A percentile compares a stretch with the other conserved stretches of the same genome.
These are phyloP conservation scores for Loriculus beryllinus DNA, from an alignment of 2,797 vertebrate species.

Conservation along the genomic window DNA sequence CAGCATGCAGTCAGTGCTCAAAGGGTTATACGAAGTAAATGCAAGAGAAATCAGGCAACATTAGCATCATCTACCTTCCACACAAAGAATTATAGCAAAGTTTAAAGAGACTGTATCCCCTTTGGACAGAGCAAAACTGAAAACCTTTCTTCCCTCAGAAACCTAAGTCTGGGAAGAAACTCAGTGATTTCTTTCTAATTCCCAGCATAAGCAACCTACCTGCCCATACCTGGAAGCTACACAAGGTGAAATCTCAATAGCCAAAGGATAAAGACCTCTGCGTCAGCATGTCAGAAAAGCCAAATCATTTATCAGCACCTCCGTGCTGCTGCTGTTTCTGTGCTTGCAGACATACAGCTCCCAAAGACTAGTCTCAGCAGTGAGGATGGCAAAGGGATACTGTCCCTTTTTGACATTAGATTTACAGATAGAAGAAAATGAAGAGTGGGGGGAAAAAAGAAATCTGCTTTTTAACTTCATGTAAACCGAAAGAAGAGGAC, in stretches of 20 bases:
- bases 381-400: slow-evolving; percentile 68
- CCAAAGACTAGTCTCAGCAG: not conserved
- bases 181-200: not conserved
- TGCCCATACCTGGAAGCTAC: slow-evolving; percentile 13
- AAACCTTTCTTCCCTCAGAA: not conserved
- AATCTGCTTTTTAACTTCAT: slow-evolving; percentile 29
- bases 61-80: slow-evolving; percentile 73
- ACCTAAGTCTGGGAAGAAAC: not conserved
- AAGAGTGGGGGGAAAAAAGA: not conserved
- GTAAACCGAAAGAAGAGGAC: slow-evolving; percentile 29
- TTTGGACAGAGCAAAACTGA: slow-evolving; percentile 48
- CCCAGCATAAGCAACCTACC: not conserved
- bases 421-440: slow-evolving; percentile 54
- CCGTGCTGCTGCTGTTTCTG: not conserved
- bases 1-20: slow-evolving; percentile 81
- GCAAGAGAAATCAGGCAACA: slow-evolving; percentile 76
- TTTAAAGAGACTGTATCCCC: slow-evolving; percentile 91
- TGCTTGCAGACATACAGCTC: not conserved
- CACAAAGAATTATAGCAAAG: slow-evolving; percentile 70
- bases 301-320: not conserved
- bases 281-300: not conserved
- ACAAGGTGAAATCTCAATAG: not conserved
- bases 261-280: not conserved
- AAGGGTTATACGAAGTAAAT: slow-evolving; percentile 82
- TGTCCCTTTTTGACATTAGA: slow-evolving; percentile 66